Evolutionary conservation across 2,113 vertebrate species (phyloP).

Genomic region (Sardina pilchardus): DNA sequence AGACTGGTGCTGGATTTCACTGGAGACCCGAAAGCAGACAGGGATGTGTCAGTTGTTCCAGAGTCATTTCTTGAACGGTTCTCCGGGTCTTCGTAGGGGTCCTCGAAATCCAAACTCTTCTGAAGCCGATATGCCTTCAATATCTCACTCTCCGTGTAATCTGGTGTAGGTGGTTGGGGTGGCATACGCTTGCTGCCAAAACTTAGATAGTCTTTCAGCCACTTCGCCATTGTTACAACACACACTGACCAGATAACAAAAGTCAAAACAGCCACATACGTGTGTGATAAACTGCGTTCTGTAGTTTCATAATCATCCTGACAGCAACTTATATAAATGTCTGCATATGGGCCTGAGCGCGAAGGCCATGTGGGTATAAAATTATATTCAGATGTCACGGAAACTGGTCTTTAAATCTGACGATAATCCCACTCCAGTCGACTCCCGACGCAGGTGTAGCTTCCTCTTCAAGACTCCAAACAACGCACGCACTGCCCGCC

Average conservation of each 20-base stretch:
- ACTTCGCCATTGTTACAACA: constrained; percentile 83
- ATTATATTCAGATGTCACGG: not conserved
- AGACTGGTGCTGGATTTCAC: constrained; percentile 62
- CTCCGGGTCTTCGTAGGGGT: constrained; percentile 79
- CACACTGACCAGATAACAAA: not conserved
- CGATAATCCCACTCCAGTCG: not conserved
- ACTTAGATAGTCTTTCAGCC: constrained; percentile 88
- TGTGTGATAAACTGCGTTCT: not conserved
- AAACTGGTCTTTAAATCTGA: not conserved
- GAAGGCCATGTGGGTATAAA: not conserved
- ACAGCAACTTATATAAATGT: not conserved
- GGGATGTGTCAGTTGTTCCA: constrained; percentile 63
- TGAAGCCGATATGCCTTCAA: constrained; percentile 83
- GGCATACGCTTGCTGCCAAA: constrained; percentile 83
- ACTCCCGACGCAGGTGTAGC: not conserved
- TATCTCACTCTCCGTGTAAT: constrained; percentile 88
- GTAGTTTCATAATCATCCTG: not conserved
- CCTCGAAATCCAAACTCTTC: constrained; percentile 86
- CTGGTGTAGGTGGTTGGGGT: constrained; percentile 82
- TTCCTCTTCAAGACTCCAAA: not conserved
- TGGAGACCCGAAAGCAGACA: constrained; percentile 68
- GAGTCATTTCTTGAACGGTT: constrained; percentile 66
- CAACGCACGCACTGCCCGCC: not conserved
- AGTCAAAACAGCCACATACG: not conserved
- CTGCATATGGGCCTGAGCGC: not conserved